These are phyloP conservation scores for Pollimyrus isidori DNA, from an alignment of 2,113 vertebrate species.

Conservation along the genomic window DNA sequence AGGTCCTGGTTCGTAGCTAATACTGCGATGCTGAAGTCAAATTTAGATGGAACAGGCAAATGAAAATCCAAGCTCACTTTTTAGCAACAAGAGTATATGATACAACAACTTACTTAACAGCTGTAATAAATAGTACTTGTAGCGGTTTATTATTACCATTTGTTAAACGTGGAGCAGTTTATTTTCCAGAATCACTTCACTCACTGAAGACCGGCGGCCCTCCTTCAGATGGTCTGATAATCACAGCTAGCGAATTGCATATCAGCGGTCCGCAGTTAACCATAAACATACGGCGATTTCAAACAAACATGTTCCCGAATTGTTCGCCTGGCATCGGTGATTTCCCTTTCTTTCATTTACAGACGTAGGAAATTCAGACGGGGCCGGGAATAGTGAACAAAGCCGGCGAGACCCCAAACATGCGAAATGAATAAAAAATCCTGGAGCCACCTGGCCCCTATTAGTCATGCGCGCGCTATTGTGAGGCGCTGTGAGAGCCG, in stretches of 20 bases:
- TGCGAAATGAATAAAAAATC: slow-evolving; percentile 20
- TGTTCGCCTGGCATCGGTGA: slow-evolving; percentile 20
- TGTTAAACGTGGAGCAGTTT: not conserved
- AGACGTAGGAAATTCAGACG: slow-evolving; percentile 24
- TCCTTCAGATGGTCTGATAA: slow-evolving; percentile 8
- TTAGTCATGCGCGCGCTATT: slow-evolving; percentile 20
- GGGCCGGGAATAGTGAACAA: slow-evolving; percentile 26
- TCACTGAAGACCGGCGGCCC: not conserved
- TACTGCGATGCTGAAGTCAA: not conserved
- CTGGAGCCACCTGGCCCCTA: slow-evolving; percentile 19
- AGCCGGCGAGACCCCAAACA: slow-evolving; percentile 29
- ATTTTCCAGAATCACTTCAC: slow-evolving; percentile 6
- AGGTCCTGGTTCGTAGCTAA: not conserved
- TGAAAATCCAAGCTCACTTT: not conserved
- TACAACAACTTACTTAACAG: not conserved
- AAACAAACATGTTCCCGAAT: slow-evolving; percentile 31
- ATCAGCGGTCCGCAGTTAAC: slow-evolving; percentile 14
- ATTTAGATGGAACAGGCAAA: not conserved
- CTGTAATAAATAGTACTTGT: not conserved
- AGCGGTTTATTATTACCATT: slow-evolving; percentile 8
- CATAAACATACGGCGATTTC: slow-evolving; percentile 29
- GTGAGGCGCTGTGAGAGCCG: slow-evolving; percentile 20
- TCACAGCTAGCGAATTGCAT: not conserved
- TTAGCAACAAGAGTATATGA: not conserved
- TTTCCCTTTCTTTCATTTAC: slow-evolving; percentile 30